phyloP scores from a whole-genome alignment of 2,113 vertebrate species.

The Bambusicola thoracicus region DNA sequence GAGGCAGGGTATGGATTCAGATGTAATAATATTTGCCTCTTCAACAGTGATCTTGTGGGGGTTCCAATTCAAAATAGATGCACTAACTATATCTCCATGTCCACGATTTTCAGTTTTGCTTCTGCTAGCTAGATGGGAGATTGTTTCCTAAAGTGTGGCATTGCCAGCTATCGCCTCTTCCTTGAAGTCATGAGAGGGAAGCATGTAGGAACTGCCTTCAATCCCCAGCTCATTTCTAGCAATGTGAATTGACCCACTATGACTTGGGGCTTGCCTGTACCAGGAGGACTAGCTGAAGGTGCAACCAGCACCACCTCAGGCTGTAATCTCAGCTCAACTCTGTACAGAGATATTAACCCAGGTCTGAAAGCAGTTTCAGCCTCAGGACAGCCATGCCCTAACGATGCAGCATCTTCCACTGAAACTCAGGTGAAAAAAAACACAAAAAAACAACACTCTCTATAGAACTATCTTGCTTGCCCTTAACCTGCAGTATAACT shows the following conservation, averaged over 20 bases:
- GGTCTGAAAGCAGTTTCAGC: neutral
- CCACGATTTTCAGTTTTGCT: neutral
- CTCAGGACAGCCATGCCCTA: rapidly evolving
- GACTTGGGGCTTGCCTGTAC: neutral
- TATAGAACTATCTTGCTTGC: neutral
- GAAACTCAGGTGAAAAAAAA: neutral
- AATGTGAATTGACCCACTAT: neutral
- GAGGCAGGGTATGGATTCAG: neutral
- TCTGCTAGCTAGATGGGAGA: neutral
- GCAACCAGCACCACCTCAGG: neutral
- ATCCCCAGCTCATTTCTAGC: neutral
- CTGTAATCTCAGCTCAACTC: neutral
- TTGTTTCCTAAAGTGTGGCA: neutral
- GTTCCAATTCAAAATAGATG: neutral
- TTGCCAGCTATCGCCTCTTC: too few species aligned
- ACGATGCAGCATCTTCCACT: neutral
- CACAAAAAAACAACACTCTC: neutral
- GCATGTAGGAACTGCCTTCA: neutral
- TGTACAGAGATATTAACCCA: neutral
- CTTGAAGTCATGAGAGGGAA: neutral
- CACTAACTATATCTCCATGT: neutral
- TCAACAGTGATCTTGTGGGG: neutral
- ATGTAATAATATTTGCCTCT: neutral
- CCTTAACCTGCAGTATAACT: neutral
- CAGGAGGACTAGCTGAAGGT: neutral